Percentiles rank a stretch among this genome's conserved stretches.
Evolutionary conservation across 2,797 vertebrate species (phyloP).

Genomic region (Oreochromis grahami): DNA sequence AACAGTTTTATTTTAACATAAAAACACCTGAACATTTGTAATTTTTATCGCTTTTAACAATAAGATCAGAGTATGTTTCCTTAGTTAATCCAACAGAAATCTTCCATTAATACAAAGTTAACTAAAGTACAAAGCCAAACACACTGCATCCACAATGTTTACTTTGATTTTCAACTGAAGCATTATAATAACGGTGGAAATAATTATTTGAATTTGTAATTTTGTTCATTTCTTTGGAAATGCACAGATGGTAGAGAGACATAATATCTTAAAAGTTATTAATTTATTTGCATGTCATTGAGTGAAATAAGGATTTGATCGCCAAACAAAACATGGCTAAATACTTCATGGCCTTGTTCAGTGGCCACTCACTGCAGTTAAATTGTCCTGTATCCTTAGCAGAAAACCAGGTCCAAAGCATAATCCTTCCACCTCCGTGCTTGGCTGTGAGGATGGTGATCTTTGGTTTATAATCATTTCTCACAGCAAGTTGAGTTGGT

Average conservation of each 20-base stretch:
- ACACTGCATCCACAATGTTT: neutral
- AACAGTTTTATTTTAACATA: neutral
- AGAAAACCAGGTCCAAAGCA: too few relatives aligned
- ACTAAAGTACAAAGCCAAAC: neutral
- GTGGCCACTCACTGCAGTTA: neutral
- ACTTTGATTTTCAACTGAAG: neutral
- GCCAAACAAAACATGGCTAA: neutral
- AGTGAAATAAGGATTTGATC: neutral
- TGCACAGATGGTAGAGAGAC: neutral
- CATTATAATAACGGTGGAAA: rapidly evolving
- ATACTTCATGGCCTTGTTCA: neutral
- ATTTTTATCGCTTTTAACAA: neutral
- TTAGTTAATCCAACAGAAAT: neutral
- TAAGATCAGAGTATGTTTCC: neutral
- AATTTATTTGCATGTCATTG: neutral
- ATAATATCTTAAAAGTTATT: neutral
- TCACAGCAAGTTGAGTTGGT: too few relatives aligned
- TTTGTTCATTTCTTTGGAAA: neutral
- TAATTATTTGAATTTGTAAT: neutral
- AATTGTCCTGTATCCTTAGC: too few relatives aligned
- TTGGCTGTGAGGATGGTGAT: too few relatives aligned
- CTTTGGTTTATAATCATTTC: too few relatives aligned
- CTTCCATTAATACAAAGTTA: neutral
- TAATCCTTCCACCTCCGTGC: too few relatives aligned
- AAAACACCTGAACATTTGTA: neutral